phyloP scores from a whole-genome alignment of 2,113 vertebrate genomes.

The Poicephalus gulielmi region DNA sequence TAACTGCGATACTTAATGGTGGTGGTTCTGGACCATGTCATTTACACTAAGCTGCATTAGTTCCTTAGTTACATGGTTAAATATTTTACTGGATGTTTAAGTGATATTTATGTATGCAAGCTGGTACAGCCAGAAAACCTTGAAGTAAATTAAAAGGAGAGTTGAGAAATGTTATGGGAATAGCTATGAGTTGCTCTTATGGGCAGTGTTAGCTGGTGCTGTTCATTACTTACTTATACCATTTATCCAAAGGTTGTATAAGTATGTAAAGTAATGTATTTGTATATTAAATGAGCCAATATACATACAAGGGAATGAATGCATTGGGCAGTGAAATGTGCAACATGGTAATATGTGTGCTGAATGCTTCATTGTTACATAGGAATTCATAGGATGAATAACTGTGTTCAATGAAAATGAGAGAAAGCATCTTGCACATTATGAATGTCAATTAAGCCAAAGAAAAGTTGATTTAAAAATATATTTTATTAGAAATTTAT shows the following conservation, averaged over 20 bases:
- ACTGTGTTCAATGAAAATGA: not conserved
- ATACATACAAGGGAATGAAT: not conserved
- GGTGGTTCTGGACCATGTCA: constrained; percentile 43
- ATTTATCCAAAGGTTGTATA: not conserved
- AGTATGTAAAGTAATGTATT: not conserved
- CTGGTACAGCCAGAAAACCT: not conserved
- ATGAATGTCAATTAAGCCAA: not conserved
- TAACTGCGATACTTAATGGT: not conserved
- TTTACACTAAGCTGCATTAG: constrained; percentile 38
- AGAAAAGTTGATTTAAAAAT: not conserved
- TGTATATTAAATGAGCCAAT: not conserved
- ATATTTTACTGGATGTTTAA: constrained; percentile 46
- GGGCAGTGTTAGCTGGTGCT: not conserved
- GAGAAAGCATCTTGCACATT: rapidly evolving
- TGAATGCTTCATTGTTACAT: not conserved
- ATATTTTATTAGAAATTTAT: not conserved
- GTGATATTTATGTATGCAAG: constrained; percentile 9
- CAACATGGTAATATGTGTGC: not conserved
- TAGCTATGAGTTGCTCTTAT: not conserved
- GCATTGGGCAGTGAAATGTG: not conserved
- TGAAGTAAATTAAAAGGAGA: constrained; percentile 34
- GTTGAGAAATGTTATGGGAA: not conserved
- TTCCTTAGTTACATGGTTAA: constrained; percentile 55
- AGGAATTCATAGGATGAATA: not conserved
- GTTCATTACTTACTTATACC: not conserved